Base-by-base conservation (phyloP, 2,113 vertebrate species). In the Corythornis madagascariensis region DNA sequence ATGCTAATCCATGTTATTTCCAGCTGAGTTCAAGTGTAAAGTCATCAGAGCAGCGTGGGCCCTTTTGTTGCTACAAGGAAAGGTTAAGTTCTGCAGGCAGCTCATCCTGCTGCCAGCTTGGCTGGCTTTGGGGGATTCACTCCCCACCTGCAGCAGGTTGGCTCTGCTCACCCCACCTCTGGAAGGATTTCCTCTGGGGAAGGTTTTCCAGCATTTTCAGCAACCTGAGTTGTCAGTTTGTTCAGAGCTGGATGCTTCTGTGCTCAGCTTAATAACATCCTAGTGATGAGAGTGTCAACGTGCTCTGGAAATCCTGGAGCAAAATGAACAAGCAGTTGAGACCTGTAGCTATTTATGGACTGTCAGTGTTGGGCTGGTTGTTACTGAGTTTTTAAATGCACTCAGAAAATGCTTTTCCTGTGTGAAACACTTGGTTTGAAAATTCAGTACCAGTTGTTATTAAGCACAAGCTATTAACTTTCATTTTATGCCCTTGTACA, bases 1-100 rank as follows among this genome's bases (percentile, higher is more conserved):
- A 89, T 91, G 92, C 84, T 95, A 71, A 92, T 96, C 84, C 31
- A 7, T 56, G 73, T 94, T 83, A 93, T 64, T 93, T 90, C 94
- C 85, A 87, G 85, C 91, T 89, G 90, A 95, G 83, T 38, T 89
- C 65, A 95, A 91, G 80, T 74, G 89, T 89, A 88, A 94, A 95
- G 96, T 96, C 83, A 40, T 90, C 91, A 67, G 60, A 95, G 75
- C 93, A 90, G 75, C 16, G 0, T 94, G 79, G 89, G 85, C 82
- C 86, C 38, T 38, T 89, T 90, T 92, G 89, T 94, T 95, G 86
- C 60, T 87, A 63, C 47, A 63, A 86, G 83, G 43, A 75, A 70
- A 88, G 91, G 94, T 95, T 93, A 80, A 94, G 10, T 83, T 72
- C 70, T 63, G 52, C 47, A 83, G 86, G 70, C 88, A 81, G 93